phyloP scores from a whole-genome alignment of 2,113 vertebrate species.

The Bungarus multicinctus region DNA sequence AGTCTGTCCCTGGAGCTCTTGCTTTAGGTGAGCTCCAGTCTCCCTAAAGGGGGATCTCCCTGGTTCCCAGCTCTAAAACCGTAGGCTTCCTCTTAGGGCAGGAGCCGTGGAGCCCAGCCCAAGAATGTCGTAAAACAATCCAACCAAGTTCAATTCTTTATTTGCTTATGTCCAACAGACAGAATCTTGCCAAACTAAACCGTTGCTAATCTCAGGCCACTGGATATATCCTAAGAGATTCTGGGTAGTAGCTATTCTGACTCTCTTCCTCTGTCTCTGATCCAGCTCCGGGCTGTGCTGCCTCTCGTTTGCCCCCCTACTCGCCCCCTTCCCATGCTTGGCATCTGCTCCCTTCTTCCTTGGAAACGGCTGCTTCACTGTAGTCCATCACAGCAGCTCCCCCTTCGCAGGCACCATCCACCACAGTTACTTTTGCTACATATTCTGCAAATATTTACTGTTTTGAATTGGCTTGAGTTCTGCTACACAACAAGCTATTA shows the following conservation, averaged over 20 bases:
- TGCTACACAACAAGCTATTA: not conserved
- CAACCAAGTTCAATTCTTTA: not conserved
- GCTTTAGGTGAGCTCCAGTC: not conserved
- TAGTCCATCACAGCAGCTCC: not conserved
- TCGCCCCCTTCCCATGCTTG: fast-evolving
- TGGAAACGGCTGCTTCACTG: not conserved
- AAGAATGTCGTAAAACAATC: not conserved
- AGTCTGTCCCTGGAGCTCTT: not conserved
- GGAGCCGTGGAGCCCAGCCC: not conserved
- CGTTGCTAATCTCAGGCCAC: not conserved
- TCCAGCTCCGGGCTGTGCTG: not conserved
- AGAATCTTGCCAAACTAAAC: not conserved
- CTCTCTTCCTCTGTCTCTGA: not conserved
- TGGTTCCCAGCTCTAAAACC: not conserved
- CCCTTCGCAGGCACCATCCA: not conserved
- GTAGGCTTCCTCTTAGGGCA: not conserved
- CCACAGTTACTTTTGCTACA: not conserved
- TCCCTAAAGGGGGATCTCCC: not conserved
- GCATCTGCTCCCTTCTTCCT: too few species aligned
- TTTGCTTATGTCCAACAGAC: not conserved
- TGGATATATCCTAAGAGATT: not conserved
- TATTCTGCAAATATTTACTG: not conserved
- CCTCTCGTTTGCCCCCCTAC: too few species aligned
- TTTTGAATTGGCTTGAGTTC: not conserved
- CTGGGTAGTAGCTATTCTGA: not conserved